Evolutionary conservation across 2,113 vertebrate genomes (phyloP).

Genomic region (Serilophus lunatus): DNA sequence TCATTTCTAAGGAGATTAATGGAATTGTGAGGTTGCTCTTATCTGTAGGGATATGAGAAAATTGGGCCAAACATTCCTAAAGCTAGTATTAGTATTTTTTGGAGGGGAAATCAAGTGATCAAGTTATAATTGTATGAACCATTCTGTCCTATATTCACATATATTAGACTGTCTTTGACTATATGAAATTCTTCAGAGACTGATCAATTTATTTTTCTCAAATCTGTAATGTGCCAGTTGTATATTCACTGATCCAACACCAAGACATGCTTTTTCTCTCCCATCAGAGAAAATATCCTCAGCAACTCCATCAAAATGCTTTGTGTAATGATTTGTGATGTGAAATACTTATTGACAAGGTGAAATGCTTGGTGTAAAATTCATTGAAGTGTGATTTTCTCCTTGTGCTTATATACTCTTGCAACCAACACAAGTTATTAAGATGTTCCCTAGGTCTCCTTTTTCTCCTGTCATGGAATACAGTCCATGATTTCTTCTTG

Average conservation of each 20-base stretch:
- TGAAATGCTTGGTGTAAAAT: neutral
- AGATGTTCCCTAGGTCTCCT: neutral
- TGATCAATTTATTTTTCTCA: neutral
- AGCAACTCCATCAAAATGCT: neutral
- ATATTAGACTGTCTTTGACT: neutral
- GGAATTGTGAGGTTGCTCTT: neutral
- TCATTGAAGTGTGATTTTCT: neutral
- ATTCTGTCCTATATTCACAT: neutral
- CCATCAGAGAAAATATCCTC: neutral
- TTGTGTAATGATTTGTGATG: neutral
- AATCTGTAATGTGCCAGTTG: neutral
- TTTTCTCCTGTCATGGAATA: neutral
- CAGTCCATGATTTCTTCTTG: neutral
- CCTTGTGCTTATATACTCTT: neutral
- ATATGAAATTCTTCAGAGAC: neutral
- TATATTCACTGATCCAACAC: neutral
- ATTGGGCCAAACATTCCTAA: neutral
- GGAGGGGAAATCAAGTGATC: rapidly evolving
- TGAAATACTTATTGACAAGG: neutral
- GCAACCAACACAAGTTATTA: neutral
- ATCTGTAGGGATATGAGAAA: neutral
- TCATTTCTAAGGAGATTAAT: neutral
- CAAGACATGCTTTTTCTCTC: neutral
- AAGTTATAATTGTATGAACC: neutral
- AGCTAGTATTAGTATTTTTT: neutral